Conservation (phyloP, 2,113 vertebrate species). For the Amphiprion percula region DNA sequence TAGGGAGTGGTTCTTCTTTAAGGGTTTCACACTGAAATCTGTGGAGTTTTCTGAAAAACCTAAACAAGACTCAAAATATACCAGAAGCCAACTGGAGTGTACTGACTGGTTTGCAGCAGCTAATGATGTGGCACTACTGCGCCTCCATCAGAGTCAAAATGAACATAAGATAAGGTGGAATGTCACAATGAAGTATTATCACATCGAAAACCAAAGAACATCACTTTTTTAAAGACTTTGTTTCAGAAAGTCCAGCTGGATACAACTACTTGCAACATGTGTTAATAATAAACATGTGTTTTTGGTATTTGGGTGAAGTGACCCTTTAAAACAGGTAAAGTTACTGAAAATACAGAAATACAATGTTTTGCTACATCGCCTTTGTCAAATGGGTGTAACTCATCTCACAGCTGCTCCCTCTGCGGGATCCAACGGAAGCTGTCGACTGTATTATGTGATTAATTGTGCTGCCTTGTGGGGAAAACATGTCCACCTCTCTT, state of each 20-base stretch:
- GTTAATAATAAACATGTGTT: background rate
- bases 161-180: too few relatives aligned
- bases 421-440: slow-evolving; percentile 12
- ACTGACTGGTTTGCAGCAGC: too few relatives aligned
- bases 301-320: background rate
- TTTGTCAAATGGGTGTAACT: background rate
- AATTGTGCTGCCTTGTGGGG: slow-evolving; percentile 37
- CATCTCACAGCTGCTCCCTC: slow-evolving; percentile 9
- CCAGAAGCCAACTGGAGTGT: too few relatives aligned
- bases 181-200: too few relatives aligned
- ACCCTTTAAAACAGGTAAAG: background rate
- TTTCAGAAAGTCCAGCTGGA: background rate
- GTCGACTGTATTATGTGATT: slow-evolving; percentile 38
- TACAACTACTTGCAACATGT: background rate
- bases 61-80: too few relatives aligned
- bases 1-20: too few relatives aligned
- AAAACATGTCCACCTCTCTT: slow-evolving; percentile 30
- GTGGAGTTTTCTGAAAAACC: too few relatives aligned
- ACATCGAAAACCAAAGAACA: too few relatives aligned
- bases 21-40: too few relatives aligned
- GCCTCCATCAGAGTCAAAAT: too few relatives aligned
- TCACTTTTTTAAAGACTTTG: too few relatives aligned
- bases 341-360: background rate
- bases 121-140: too few relatives aligned
- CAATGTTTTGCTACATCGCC: background rate